A percentile compares a stretch with the other conserved stretches of the same genome.
Evolutionary conservation across 2,797 vertebrate genomes (phyloP).

Genomic region (Hybognathus amarus): DNA sequence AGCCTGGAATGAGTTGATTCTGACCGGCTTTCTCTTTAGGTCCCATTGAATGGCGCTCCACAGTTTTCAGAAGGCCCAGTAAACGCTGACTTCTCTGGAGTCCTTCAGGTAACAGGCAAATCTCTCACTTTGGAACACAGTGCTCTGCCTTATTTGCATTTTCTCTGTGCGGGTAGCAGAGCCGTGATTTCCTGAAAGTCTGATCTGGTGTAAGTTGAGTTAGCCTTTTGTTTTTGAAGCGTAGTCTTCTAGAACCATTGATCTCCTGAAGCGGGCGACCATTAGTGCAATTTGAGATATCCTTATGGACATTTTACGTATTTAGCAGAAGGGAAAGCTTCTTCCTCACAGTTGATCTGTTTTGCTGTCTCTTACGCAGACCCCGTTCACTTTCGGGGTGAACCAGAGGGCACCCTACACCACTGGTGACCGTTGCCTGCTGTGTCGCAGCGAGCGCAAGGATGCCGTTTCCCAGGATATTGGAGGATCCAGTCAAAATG

Average conservation of each 20-base stretch:
- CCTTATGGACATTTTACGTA: background rate
- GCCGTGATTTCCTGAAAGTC: constrained; percentile 32
- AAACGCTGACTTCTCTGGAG: constrained; percentile 88
- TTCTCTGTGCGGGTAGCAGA: constrained; percentile 24
- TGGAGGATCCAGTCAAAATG: constrained; percentile 82
- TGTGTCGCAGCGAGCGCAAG: constrained; percentile 94
- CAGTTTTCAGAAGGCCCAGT: constrained; percentile 90
- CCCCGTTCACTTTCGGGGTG: constrained; percentile 94
- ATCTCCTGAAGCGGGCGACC: background rate
- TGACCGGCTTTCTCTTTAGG: constrained; percentile 71
- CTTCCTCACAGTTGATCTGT: constrained; percentile 11
- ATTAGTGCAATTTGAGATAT: constrained; percentile 35
- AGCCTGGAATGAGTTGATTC: constrained; percentile 35
- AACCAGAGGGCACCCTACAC: constrained; percentile 94
- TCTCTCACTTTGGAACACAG: constrained; percentile 26
- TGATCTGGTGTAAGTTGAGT: background rate
- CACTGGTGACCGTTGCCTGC: constrained; percentile 91
- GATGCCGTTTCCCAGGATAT: constrained; percentile 84
- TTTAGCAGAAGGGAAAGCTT: background rate
- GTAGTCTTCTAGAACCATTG: constrained; percentile 12
- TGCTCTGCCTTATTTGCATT: constrained; percentile 24
- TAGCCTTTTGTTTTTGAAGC: constrained; percentile 13
- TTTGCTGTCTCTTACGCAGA: constrained; percentile 71
- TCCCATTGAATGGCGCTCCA: constrained; percentile 85
- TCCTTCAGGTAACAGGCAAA: constrained; percentile 85